phyloP scores from a whole-genome alignment of 2,888 invertebrate genomes.

The Carabus problematicus region DNA sequence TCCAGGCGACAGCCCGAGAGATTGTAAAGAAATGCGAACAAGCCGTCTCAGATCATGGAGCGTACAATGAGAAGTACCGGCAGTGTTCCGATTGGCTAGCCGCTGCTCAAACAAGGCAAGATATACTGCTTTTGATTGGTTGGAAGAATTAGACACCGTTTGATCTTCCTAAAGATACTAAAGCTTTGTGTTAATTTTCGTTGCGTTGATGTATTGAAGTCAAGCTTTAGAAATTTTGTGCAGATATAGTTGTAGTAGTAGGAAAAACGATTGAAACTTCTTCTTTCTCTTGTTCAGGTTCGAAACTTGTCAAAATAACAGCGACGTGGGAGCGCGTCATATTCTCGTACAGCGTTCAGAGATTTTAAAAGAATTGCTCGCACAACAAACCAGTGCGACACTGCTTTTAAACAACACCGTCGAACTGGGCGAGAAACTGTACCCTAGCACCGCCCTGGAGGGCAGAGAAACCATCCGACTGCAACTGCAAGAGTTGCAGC shows the following conservation, averaged over 20 bases:
- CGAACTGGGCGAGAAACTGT: constrained; percentile 88
- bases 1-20: constrained; percentile 88
- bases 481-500: constrained; percentile 84
- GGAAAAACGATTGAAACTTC: constrained; percentile 45
- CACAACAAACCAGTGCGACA: constrained; percentile 77
- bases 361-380: constrained; percentile 74
- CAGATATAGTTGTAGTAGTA: constrained; percentile 45
- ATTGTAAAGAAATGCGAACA: constrained; percentile 92
- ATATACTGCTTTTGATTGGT: constrained; percentile 4
- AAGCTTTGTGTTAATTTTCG: no score
- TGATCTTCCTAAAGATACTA: no score
- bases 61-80: constrained; percentile 82
- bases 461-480: constrained; percentile 85
- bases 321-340: constrained; percentile 70
- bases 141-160: no score
- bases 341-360: constrained; percentile 74
- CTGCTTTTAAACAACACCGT: constrained; percentile 82
- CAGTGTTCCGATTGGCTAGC: constrained; percentile 84
- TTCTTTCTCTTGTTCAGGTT: constrained; percentile 60
- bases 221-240: neutral
- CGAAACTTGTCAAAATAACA: constrained; percentile 69
- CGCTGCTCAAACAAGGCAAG: constrained; percentile 75
- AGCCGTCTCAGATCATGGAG: constrained; percentile 80
- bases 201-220: no score
- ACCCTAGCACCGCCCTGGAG: constrained; percentile 83